A percentile compares a stretch with the other conserved stretches of the same genome.
Conservation (phyloP, 2,797 vertebrate species). For the Paramormyrops hopkinsi region DNA sequence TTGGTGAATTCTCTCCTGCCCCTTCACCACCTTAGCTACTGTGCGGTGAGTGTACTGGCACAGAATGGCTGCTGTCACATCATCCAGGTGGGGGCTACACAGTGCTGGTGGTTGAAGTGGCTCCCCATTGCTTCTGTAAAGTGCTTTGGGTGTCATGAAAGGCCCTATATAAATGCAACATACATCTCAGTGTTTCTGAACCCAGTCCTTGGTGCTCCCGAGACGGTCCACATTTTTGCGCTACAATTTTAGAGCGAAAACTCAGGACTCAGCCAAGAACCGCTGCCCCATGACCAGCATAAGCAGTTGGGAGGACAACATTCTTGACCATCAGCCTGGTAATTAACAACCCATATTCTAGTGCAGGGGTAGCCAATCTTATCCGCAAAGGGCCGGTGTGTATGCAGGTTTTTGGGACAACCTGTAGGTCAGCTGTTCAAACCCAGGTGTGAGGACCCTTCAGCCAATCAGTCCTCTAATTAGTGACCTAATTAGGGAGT, state of each 20-base stretch:
- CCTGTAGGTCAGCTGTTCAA: no score
- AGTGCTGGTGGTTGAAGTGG: neutral
- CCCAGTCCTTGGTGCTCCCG: no score
- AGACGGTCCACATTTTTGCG: no score
- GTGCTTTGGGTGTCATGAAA: neutral
- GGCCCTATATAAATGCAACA: neutral
- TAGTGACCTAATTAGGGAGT: no score
- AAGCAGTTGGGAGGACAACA: neutral
- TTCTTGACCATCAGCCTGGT: neutral
- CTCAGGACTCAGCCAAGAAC: neutral
- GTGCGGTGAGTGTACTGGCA: neutral
- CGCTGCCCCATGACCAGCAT: neutral
- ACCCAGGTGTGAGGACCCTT: no score
- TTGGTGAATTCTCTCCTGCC: neutral
- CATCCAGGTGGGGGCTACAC: neutral
- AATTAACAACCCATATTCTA: neutral
- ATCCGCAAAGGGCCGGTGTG: no score
- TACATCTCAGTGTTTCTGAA: no score
- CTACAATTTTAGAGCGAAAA: neutral
- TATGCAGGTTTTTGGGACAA: no score
- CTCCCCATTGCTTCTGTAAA: neutral
- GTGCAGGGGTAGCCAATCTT: neutral
- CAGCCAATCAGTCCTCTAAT: no score
- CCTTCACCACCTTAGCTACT: neutral
- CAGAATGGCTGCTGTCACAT: neutral